A percentile compares a stretch with the other conserved stretches of the same genome.
Conservation (phyloP, 2,113 vertebrate genomes). For the Amia ocellicauda region DNA sequence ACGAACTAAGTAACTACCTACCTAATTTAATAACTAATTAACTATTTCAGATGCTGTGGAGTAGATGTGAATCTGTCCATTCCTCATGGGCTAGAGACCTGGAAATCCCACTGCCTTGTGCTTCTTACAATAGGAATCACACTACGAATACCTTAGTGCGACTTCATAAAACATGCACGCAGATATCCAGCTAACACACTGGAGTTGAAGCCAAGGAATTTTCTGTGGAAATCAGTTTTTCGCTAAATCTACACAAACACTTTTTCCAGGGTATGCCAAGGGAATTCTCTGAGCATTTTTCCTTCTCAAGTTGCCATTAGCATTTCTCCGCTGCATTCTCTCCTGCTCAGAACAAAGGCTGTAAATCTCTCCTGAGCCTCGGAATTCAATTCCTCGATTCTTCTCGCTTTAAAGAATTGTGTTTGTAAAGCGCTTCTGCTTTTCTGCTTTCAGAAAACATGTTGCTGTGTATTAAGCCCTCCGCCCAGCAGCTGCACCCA, state of each 20-base stretch:
- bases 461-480: not conserved
- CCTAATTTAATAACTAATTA: no score
- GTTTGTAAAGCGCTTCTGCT: no score
- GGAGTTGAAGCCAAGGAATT: not conserved
- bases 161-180: constrained; percentile 1
- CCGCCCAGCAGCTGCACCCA: not conserved
- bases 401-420: constrained; percentile 1
- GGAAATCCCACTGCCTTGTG: no score
- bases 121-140: no score
- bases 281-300: not conserved
- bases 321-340: constrained; percentile 2
- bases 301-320: constrained; percentile 6
- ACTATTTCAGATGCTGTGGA: no score
- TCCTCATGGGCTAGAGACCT: no score
- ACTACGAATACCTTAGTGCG: no score
- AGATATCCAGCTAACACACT: not conserved
- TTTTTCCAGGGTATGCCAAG: not conserved
- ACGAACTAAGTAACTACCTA: no score
- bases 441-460: constrained; percentile 10
- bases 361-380: constrained; percentile 5
- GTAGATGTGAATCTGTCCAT: no score
- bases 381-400: constrained; percentile 1
- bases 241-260: not conserved
- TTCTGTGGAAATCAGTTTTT: not conserved
- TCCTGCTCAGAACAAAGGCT: constrained; percentile 17